Percentiles rank a stretch among this genome's conserved stretches.
phyloP scores from a whole-genome alignment of 2,113 vertebrate species.

The Centropus bengalensis region DNA sequence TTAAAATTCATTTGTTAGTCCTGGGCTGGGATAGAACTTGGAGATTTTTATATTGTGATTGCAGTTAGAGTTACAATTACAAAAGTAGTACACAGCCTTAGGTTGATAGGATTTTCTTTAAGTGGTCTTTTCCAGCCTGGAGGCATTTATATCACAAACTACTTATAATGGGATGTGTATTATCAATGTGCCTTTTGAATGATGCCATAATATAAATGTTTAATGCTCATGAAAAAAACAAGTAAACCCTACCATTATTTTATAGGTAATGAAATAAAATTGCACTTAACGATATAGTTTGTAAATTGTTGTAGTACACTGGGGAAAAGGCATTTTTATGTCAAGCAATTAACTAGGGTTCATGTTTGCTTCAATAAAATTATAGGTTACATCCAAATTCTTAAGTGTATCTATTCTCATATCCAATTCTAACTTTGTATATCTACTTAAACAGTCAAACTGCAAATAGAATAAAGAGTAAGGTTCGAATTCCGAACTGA shows the following conservation, averaged over 20 bases:
- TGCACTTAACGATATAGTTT: background rate
- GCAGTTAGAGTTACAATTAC: background rate
- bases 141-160: background rate
- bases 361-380: background rate
- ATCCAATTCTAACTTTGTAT: background rate
- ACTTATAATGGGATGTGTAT: background rate
- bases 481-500: background rate
- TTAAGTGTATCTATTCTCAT: background rate
- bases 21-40: background rate
- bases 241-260: background rate
- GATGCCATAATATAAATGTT: background rate
- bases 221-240: background rate
- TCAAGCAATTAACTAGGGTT: background rate
- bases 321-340: background rate
- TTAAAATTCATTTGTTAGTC: background rate
- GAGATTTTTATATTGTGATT: background rate
- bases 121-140: background rate
- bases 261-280: background rate
- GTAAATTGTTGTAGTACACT: background rate
- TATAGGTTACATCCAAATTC: background rate
- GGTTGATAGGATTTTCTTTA: background rate
- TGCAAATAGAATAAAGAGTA: background rate
- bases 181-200: background rate
- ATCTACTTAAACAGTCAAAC: background rate
- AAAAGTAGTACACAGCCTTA: background rate